phyloP scores from a whole-genome alignment of 2,113 vertebrate genomes.

The Ondatra zibethicus region DNA sequence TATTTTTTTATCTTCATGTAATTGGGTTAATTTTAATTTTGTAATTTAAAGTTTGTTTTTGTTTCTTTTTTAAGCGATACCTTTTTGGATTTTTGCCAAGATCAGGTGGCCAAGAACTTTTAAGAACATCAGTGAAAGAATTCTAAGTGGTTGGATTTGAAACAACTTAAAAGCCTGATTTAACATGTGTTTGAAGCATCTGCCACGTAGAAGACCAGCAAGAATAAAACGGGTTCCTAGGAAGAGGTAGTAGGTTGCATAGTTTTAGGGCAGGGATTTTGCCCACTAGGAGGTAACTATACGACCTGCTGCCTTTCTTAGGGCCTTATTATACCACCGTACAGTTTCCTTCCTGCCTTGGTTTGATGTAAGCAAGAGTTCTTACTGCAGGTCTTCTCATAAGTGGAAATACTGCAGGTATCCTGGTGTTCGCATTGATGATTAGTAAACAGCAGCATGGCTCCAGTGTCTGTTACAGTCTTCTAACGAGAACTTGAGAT shows the following conservation, averaged over 20 bases:
- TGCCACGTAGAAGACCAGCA: conserved; percentile 82
- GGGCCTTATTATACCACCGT: conserved; percentile 86
- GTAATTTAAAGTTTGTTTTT: neutral
- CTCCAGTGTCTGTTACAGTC: neutral
- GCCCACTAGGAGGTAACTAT: conserved; percentile 92
- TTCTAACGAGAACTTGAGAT: conserved; percentile 49
- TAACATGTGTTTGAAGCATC: conserved; percentile 73
- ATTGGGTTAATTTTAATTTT: neutral
- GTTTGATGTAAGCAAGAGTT: conserved; percentile 73
- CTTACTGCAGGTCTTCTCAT: conserved; percentile 41
- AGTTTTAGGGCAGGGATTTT: conserved; percentile 93
- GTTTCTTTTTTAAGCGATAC: neutral
- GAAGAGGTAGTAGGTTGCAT: conserved; percentile 94
- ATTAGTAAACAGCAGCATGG: neutral
- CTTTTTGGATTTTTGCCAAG: conserved; percentile 3
- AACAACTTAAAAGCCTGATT: conserved; percentile 60
- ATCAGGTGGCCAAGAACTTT: neutral
- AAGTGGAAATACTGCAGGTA: conserved; percentile 12
- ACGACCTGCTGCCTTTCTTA: conserved; percentile 91
- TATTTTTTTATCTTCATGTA: conserved; percentile 8
- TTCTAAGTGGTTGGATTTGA: conserved; percentile 2
- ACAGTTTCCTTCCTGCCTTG: conserved; percentile 62
- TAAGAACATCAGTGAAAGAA: conserved; percentile 13
- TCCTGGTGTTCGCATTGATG: conserved; percentile 26
- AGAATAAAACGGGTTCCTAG: conserved; percentile 87